Evolutionary conservation across 2,888 invertebrate genomes (phyloP).

Genomic region (Phragmatobia fuliginosa): DNA sequence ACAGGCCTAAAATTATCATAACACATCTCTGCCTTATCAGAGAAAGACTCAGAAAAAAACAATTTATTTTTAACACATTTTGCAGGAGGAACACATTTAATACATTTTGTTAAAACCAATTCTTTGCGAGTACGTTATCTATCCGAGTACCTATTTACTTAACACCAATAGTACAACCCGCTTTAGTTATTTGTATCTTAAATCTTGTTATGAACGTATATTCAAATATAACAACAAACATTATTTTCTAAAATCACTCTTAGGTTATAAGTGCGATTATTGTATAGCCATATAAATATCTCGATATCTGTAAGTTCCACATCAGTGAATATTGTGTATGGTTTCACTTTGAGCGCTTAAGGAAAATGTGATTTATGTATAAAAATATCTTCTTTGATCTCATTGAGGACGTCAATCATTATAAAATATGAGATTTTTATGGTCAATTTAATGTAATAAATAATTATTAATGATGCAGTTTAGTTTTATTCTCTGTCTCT

Average conservation of each 20-base stretch:
- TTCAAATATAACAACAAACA: not conserved
- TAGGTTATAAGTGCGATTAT: slow-evolving; percentile 6
- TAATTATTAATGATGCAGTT: not conserved
- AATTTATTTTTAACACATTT: not conserved
- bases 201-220: not conserved
- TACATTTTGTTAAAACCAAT: not conserved
- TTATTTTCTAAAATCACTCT: not conserved
- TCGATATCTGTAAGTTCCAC: slow-evolving; percentile 33
- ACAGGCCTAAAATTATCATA: too few relatives aligned
- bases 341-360: slow-evolving; percentile 21
- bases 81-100: not conserved
- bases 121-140: not conserved
- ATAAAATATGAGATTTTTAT: not conserved
- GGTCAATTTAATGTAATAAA: not conserved
- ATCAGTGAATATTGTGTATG: slow-evolving; percentile 24
- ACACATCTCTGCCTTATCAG: not conserved
- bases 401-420: not conserved
- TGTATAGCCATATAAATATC: slow-evolving; percentile 18
- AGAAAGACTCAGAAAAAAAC: not conserved
- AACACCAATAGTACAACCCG: not conserved
- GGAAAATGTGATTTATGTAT: slow-evolving; percentile 17
- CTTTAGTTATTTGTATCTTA: not conserved
- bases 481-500: not conserved
- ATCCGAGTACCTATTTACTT: not conserved
- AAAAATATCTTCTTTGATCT: slow-evolving; percentile 3